Base-by-base conservation (phyloP, 2,888 invertebrate species). In the Stenchaetothrips biformis region DNA sequence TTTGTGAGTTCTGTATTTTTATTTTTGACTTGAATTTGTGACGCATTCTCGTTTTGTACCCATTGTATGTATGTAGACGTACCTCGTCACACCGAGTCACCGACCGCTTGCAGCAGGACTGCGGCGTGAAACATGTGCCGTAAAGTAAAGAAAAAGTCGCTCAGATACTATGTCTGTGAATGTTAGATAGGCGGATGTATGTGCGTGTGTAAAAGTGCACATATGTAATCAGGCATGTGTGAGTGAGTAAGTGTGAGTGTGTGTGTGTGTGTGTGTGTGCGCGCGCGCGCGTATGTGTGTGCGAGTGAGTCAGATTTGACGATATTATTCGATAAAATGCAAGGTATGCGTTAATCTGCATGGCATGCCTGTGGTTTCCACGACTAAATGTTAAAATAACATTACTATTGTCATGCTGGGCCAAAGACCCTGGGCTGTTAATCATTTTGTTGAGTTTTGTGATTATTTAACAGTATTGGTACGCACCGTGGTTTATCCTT, bases 381-480 rank as follows among this genome's bases (percentile, higher is more conserved):
- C 37, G 37, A 37, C 37, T 37, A 37, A 53, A 18, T 18, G 16
- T 53, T 53, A 4, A 18, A 18, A 18, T 53, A 13, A 18, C 18
- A 53, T 53, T 53, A 18, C 18, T 53, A 18, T 74, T 21, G 7
- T 74, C 67, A 11, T 25, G 21, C 21, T 74, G 11, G 7, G 21
- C 11, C 67, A 25, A 11, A 11, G 67, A 21, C 25, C 25, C 25
- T 21, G 21, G 25, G 67, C 67, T 74, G 21, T 25, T 25, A 25
- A 74, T 4, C 11, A 74, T 25, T 74, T 74, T 9, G 67, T 74
- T 21, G n/a, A n/a, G 7, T 74, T 74, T 74, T 74, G 67, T 74
- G 67, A 74, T 74, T 74, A 21, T 74, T 25, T 25, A 74, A 74
- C 67, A 74, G 67, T 74, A 74, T 74, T 74, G 67, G 11, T 74